A percentile compares a stretch with the other conserved stretches of the same genome.
phyloP scores from a whole-genome alignment of 2,113 vertebrate species.

The Corythornis vintsioides region DNA sequence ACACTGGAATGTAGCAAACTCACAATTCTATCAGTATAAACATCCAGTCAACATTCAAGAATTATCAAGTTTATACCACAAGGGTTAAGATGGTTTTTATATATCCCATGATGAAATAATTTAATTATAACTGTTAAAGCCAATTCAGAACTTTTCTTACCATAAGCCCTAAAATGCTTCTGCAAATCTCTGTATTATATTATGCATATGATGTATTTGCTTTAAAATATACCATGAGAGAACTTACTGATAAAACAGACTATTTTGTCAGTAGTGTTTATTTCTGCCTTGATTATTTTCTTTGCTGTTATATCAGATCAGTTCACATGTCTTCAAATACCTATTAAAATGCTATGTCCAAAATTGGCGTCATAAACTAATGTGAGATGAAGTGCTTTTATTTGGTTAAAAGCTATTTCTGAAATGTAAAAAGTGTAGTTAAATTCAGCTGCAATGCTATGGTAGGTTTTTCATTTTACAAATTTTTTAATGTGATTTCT shows the following conservation, averaged over 20 bases:
- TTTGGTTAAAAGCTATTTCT: slow-evolving; percentile 31
- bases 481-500: background rate
- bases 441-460: background rate
- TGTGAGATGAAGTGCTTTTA: background rate
- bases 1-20: slow-evolving; percentile 97
- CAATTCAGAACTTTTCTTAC: slow-evolving; percentile 68
- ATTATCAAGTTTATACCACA: slow-evolving; percentile 79
- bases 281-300: slow-evolving; percentile 32
- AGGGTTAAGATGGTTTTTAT: slow-evolving; percentile 79
- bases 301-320: slow-evolving; percentile 39
- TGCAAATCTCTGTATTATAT: slow-evolving; percentile 71
- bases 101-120: slow-evolving; percentile 91
- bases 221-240: slow-evolving; percentile 40
- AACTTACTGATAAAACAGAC: background rate
- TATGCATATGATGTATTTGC: slow-evolving; percentile 40
- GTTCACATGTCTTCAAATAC: slow-evolving; percentile 14
- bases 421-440: slow-evolving; percentile 17
- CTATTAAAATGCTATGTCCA: slow-evolving; percentile 11
- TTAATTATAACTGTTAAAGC: slow-evolving; percentile 72
- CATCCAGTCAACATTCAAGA: slow-evolving; percentile 84
- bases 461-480: background rate
- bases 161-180: slow-evolving; percentile 73
- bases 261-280: slow-evolving; percentile 29
- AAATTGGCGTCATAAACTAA: slow-evolving; percentile 10
- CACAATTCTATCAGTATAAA: slow-evolving; percentile 78